These are phyloP conservation scores for Porites cylindrica DNA, from an alignment of 92 coral and sea anemone species.

Conservation along the genomic window DNA sequence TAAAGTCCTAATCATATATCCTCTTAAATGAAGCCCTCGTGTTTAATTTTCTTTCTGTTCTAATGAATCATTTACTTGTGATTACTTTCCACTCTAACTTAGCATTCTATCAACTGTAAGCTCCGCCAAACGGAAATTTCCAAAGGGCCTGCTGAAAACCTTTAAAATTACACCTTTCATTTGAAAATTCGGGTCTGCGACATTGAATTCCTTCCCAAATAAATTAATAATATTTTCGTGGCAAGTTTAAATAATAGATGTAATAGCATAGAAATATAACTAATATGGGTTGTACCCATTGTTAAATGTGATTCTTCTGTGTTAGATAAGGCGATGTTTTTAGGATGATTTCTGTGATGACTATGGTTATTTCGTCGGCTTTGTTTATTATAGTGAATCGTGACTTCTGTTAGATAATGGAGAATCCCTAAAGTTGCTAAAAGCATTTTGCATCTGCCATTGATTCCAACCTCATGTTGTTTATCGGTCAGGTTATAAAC, in stretches of 20 bases:
- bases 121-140: constrained; percentile 37
- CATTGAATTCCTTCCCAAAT: constrained; percentile 1
- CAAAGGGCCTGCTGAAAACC: background rate
- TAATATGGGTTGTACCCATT: constrained; percentile 33
- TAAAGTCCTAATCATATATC: constrained; percentile 19
- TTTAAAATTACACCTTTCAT: background rate
- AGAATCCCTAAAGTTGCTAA: constrained; percentile 43
- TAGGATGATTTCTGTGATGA: constrained; percentile 9
- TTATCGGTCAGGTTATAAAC: constrained; percentile 32
- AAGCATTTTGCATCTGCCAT: constrained; percentile 54
- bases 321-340: constrained; percentile 28
- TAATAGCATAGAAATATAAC: constrained; percentile 3
- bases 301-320: constrained; percentile 23
- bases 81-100: constrained; percentile 5
- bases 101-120: constrained; percentile 32
- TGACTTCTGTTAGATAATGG: constrained; percentile 50
- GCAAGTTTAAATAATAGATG: constrained; percentile 30
- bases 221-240: constrained; percentile 31
- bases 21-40: constrained; percentile 22
- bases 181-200: constrained; percentile 6
- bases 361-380: constrained; percentile 7
- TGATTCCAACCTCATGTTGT: constrained; percentile 32
- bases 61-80: constrained; percentile 19
- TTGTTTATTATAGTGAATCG: constrained; percentile 38
- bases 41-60: background rate